Base-by-base conservation (phyloP, 2,888 invertebrate genomes). In the Tupiocoris notatus region DNA sequence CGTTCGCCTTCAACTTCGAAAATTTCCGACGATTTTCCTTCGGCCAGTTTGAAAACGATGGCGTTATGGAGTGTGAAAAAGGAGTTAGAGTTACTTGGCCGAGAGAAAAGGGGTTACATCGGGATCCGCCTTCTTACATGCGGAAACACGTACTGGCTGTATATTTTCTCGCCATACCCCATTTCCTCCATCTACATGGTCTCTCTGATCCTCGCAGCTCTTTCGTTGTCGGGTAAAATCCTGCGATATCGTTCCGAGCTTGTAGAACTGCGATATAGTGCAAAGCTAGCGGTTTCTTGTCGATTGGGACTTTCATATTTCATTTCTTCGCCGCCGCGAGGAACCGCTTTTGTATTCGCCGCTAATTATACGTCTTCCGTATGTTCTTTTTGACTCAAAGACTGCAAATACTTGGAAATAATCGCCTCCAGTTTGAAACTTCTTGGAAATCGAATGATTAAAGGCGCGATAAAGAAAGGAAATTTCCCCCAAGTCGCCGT, bases 61-160 rank as follows among this genome's bases (percentile, higher is more conserved):
- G 12, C 3, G 39, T 39, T 39, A 39, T 39, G 12, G 12, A 39
- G 39, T 12, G 39, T n/a, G n/a, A 39, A 12, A 12, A 39, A 39
- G 39, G 12, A 39, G 39, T 39, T 39, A 39, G 39, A 39, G 39
- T 39, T 39, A 39, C 39, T 39, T 12, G 39, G 39, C 12, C 39
- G 39, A 39, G 39, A 39, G 39, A 39, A 39, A 39, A 39, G 39
- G 39, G 6, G 39, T 39, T 39, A 39, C 39, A 39, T 39, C 39
- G 17, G 39, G 65, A 65, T 65, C 65, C 67, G 67, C 67, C 67
- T 54, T 67, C 57, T 67, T 67, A 67, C 56, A 67, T 67, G 67
- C 67, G 56, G 56, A 22, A 67, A 67, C 67, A 67, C 67, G 67
- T 67, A 56, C 54, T 17, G 57, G 67, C 67, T 57, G 67, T 67